Evolutionary conservation across 2,888 invertebrate genomes (phyloP), one percentile per base, ranked within the genome.

Genomic region (Andricus curvator): DNA sequence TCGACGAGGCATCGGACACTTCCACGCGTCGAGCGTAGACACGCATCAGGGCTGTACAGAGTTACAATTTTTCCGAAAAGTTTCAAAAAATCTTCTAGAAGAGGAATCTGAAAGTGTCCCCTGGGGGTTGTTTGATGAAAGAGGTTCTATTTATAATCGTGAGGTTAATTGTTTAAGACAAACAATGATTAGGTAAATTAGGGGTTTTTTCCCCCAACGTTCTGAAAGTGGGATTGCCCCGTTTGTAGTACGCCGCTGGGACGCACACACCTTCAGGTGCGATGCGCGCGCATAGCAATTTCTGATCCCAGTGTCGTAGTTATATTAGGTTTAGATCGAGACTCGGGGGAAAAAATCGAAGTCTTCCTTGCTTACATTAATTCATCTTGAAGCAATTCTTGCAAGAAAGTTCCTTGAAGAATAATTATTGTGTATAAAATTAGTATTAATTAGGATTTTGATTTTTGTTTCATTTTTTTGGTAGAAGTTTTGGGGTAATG

Each of bases 241-340:
- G 17, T 25, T 41, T 20, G 51, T 67, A 11, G 0, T 51, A 77
- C 48, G 56, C 9, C 37, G 25, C 56, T 74, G 44, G 62, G 62
- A 65, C 15, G 48, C 15, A 48, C 48, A 48, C 83, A 83, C 84
- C 81, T 81, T 82, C 77, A 80, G 81, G 79, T 82, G 84, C 80
- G 80, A 25, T 89, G 89, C 89, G 89, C 89, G 87, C 90, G 90
- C 89, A 89, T 78, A 83, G 64, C 77, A 81, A 81, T 84, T 80
- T 84, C 82, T 83, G 81, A 79, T 82, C 78, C 81, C 82, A 78
- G 78, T 64, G 79, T 77, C 81, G 80, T 78, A 82, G 80, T 79
- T 83, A 83, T 82, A 85, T 85, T 85, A 85, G 80, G 80, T 82
- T 85, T 74, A 74, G 29, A 74, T 33, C n/a, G 13, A 29, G 15